These are phyloP conservation scores for Entosphenus tridentatus DNA, from an alignment of 2,113 vertebrate genomes.

Conservation along the genomic window DNA sequence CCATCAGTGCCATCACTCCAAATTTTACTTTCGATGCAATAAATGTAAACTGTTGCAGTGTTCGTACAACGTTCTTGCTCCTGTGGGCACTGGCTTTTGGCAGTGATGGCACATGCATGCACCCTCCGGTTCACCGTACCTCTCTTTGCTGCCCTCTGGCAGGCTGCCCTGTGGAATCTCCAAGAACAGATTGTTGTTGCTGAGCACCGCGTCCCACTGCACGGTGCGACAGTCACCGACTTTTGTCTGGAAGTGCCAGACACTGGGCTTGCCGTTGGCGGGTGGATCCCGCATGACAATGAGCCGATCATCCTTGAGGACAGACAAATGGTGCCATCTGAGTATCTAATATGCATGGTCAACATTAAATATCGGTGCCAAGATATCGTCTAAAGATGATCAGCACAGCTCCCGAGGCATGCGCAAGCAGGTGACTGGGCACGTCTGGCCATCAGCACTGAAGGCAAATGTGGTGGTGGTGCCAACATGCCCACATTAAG, in stretches of 20 bases:
- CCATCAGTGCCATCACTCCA: no score
- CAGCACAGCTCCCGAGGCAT: neutral
- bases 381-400: neutral
- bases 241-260: slow-evolving; percentile 58
- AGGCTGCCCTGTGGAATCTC: slow-evolving; percentile 68
- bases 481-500: no score
- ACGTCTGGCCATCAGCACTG: neutral
- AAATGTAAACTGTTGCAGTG: no score
- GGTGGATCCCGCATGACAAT: slow-evolving; percentile 75
- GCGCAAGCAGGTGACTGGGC: neutral
- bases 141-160: slow-evolving; percentile 92
- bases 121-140: slow-evolving; percentile 22
- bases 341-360: neutral
- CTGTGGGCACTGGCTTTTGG: no score
- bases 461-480: neutral
- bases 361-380: slow-evolving; percentile 14
- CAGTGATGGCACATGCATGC: no score
- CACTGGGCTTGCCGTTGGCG: slow-evolving; percentile 47
- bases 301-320: slow-evolving; percentile 61
- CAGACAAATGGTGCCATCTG: rapidly evolving
- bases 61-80: no score
- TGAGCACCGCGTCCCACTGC: slow-evolving; percentile 63
- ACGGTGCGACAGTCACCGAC: slow-evolving; percentile 48
- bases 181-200: slow-evolving; percentile 50
- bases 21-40: no score